Conservation (phyloP, 2,797 vertebrate genomes). For the Etheostoma perlongum region DNA sequence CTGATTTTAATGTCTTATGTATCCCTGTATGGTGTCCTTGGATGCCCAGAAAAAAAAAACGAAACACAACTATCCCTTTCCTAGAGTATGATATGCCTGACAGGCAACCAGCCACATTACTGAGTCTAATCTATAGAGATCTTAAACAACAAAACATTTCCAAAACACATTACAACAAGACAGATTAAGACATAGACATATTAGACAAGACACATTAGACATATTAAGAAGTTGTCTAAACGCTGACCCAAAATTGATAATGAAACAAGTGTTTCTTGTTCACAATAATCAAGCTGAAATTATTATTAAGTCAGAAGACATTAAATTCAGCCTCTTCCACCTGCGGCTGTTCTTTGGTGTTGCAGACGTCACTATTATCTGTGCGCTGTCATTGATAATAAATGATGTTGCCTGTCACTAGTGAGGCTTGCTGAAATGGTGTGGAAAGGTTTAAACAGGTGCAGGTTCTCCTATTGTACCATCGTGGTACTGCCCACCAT, state of each 20-base stretch:
- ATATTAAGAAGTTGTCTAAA: background rate
- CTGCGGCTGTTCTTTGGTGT: background rate
- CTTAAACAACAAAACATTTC: background rate
- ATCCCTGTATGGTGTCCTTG: too few relatives aligned
- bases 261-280: background rate
- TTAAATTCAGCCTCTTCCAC: background rate
- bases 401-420: slow-evolving; percentile 9
- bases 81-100: background rate
- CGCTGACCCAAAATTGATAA: background rate
- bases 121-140: background rate
- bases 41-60: background rate
- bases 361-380: slow-evolving; percentile 24
- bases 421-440: background rate
- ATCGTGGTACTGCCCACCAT: background rate
- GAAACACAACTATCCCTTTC: background rate
- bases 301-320: background rate
- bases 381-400: slow-evolving; percentile 5
- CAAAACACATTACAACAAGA: background rate
- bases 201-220: too few relatives aligned
- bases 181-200: too few relatives aligned
- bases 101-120: background rate
- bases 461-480: background rate
- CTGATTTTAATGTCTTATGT: too few relatives aligned
- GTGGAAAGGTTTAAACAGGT: slow-evolving; percentile 20
- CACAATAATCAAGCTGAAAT: background rate